A percentile compares a stretch with the other conserved stretches of the same genome.
Conservation (phyloP, 2,113 vertebrate species). For the Podiceps cristatus region DNA sequence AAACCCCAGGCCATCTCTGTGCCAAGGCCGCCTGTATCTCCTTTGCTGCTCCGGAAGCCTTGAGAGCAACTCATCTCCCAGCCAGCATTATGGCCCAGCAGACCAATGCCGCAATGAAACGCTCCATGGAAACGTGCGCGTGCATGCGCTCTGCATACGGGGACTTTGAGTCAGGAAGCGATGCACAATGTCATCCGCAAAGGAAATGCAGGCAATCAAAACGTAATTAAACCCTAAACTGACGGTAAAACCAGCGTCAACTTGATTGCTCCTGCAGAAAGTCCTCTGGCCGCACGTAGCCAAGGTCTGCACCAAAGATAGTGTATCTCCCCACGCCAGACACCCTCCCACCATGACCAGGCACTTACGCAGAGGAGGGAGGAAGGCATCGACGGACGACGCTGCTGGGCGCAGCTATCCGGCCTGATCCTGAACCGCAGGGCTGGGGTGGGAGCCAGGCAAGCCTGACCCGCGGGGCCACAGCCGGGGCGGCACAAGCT, state of each 20-base stretch:
- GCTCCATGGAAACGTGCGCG: rapidly evolving
- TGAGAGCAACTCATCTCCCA: not conserved
- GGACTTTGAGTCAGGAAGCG: not conserved
- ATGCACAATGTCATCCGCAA: not conserved
- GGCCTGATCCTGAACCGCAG: not conserved
- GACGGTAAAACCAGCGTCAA: not conserved
- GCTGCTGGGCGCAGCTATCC: not conserved
- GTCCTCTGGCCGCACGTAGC: not conserved
- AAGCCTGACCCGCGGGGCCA: not conserved
- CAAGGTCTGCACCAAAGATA: not conserved
- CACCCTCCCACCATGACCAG: not conserved
- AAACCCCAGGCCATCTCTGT: not conserved
- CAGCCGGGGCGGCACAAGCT: not conserved
- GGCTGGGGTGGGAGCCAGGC: not conserved
- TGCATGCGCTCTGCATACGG: rapidly evolving
- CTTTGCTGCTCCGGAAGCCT: not conserved
- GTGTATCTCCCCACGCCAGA: not conserved
- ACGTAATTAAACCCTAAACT: not conserved
- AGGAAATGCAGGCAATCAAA: not conserved
- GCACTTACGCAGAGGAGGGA: not conserved
- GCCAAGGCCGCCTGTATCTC: not conserved
- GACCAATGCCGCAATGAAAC: not conserved
- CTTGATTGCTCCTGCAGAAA: not conserved
- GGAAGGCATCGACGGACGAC: not conserved
- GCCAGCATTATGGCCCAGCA: not conserved